Percentiles rank a stretch among this genome's conserved stretches.
phyloP scores from a whole-genome alignment of 2,888 invertebrate species.

The Diadegma fenestrale region DNA sequence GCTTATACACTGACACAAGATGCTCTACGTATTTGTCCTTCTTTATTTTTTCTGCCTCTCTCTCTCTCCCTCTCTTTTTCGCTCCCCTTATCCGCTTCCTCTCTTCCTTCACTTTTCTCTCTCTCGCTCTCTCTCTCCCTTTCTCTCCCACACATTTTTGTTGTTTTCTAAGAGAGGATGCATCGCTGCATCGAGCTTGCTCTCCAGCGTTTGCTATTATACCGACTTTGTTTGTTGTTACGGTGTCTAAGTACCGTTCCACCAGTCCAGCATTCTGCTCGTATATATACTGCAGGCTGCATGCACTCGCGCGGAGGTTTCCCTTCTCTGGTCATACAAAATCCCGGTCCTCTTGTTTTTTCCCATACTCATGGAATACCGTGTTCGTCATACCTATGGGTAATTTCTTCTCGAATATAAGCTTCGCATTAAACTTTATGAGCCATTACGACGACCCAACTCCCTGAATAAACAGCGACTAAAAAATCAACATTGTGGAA shows the following conservation, averaged over 20 bases:
- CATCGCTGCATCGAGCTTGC: slow-evolving; percentile 46
- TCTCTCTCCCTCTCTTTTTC: slow-evolving; percentile 4
- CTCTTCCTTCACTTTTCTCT: not conserved
- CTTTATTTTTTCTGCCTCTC: slow-evolving; percentile 4
- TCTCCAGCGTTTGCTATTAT: slow-evolving; percentile 49
- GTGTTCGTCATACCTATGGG: not conserved
- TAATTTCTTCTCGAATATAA: slow-evolving; percentile 10
- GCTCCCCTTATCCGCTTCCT: not conserved
- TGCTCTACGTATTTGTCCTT: slow-evolving; percentile 1
- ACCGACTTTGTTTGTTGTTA: slow-evolving; percentile 64
- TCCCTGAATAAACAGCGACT: not conserved
- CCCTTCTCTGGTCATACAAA: slow-evolving; percentile 28
- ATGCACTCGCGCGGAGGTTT: slow-evolving; percentile 18
- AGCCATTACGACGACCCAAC: not conserved
- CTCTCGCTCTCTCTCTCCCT: slow-evolving; percentile 21
- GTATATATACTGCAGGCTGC: slow-evolving; percentile 11
- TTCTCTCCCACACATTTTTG: slow-evolving; percentile 20
- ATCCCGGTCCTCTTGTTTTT: slow-evolving; percentile 30
- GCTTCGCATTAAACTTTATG: slow-evolving; percentile 13
- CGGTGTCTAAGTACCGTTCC: slow-evolving; percentile 66
- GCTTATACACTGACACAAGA: slow-evolving; percentile 22
- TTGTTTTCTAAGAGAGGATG: slow-evolving; percentile 38
- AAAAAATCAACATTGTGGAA: not conserved
- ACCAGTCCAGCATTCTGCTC: slow-evolving; percentile 36
- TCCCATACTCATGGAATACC: slow-evolving; percentile 6